Conservation (phyloP, 2,797 vertebrate species). For the Champsocephalus gunnari region DNA sequence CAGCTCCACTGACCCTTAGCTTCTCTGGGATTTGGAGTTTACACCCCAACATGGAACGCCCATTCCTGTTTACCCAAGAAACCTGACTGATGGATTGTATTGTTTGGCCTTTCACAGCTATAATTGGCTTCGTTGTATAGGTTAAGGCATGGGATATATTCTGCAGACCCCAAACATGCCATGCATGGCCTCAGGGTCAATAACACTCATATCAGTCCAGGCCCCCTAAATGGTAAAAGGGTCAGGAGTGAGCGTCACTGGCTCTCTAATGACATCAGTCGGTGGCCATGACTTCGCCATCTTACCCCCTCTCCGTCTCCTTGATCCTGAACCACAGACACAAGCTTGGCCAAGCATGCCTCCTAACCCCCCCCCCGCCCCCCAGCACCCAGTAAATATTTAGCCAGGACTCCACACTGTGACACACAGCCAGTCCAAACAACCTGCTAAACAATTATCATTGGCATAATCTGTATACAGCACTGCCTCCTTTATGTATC, state of each 20-base stretch:
- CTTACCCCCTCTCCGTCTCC: constrained; percentile 31
- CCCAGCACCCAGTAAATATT: constrained; percentile 83
- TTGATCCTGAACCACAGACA: constrained; percentile 70
- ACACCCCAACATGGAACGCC: constrained; percentile 74
- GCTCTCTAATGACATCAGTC: constrained; percentile 71
- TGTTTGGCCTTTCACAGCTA: constrained; percentile 86
- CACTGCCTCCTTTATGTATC: constrained; percentile 69
- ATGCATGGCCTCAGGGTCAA: constrained; percentile 84
- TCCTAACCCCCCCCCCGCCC: constrained; percentile 46
- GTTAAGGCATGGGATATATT: constrained; percentile 87
- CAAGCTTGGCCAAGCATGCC: constrained; percentile 66
- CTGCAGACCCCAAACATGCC: constrained; percentile 89
- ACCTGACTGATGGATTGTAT: constrained; percentile 87
- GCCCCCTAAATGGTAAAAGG: constrained; percentile 86
- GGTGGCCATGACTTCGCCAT: constrained; percentile 69
- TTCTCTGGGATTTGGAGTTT: constrained; percentile 81
- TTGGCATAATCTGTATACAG: constrained; percentile 79
- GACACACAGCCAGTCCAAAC: constrained; percentile 85
- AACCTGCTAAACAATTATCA: constrained; percentile 83
- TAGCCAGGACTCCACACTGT: constrained; percentile 79
- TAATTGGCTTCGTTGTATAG: constrained; percentile 87
- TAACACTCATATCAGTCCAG: constrained; percentile 85
- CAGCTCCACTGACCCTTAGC: constrained; percentile 83
- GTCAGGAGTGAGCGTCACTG: constrained; percentile 77
- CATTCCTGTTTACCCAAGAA: constrained; percentile 82